Base-by-base conservation (phyloP, 1,140 invertebrate genomes). In the Cotesia chilonis region DNA sequence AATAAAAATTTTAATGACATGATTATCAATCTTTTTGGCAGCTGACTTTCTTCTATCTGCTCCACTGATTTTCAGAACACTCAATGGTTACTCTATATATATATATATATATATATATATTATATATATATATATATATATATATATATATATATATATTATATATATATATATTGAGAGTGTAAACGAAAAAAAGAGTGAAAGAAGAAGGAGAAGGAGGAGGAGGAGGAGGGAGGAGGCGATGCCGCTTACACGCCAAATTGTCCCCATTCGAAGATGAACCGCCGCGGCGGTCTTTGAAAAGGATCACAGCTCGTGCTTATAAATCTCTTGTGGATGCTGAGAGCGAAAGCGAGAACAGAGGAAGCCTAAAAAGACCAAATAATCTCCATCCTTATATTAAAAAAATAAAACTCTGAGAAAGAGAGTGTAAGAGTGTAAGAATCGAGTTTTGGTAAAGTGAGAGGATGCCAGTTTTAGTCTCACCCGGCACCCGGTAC, bases 231-330 rank as follows among this genome's bases (percentile, higher is more conserved):
- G 57, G 17, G 17, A 6, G 57, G 57, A 17, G 14, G 57, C 3
- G 28, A 59, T 28, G 17, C 54, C 54, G 54, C 54, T 55, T 55
- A 55, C 54, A 55, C 80, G 70, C 77, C 77, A 83, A 84, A 84
- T 83, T 81, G 83, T 84, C 81, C 79, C 82, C 79, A 79, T 80
- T 81, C 79, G 82, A 81, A 81, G 80, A 79, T 74, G 75, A 81
- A 77, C 76, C 76, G 75, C 68, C 57, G 57, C 57, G 68, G 68
- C 68, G 68, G 76, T 79, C 76, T 76, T 76, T 78, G 79, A 82
- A 83, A 74, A 81, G 76, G 76, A 78, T 83, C 77, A 59, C 57
- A 59, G 52, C 63, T 66, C 79, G 74, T 76, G 78, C 81, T 83
- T 84, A 84, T 84, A 84, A 84, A 84, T 84, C 81, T 68, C 68